Evolutionary conservation across 2,888 invertebrate species (phyloP), one percentile per base, ranked within the genome.

Genomic region (Harmothoe impar): DNA sequence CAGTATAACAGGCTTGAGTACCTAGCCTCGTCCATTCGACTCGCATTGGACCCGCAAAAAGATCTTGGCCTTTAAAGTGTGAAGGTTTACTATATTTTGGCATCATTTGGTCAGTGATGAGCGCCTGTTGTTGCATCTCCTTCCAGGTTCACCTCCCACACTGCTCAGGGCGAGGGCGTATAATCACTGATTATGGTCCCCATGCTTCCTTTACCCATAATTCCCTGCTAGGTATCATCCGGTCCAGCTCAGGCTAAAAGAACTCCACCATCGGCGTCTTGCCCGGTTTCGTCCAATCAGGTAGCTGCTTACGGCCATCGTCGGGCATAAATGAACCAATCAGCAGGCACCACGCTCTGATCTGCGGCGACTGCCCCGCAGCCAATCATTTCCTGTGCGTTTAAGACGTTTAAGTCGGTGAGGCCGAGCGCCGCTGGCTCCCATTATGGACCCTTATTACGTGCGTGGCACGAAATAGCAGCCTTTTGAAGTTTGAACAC

Each of bases 261-360:
- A 81, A 81, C 20, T 0, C 3, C 0, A 23, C 81, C 81, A 23
- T 35, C 23, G 43, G 81, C 81, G 20, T 17, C 12, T 23, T 12
- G 81, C 25, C 81, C 81, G 33, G 81, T 43, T 17, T 33, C 81
- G 81, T 35, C 81, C 81, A 81, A 81, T 81, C 81, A 81, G 81
- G 35, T 3, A 33, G 23, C 43, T 35, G 81, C 81, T 81, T 81
- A 81, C 81, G 81, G 81, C 81, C 81, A 81, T 43, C 81, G 43
- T 81, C 43, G 35, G 81, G 81, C 81, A 81, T 81, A 81, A 81
- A 81, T 81, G 81, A 81, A 81, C 81, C 81, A 81, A 81, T 81
- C 81, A 81, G 81, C 81, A n/a, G 81, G 33, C 81, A 35, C 81
- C 35, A n/a, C 5, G 81, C 81, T 81, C 81, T 81, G 81, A 81